Evolutionary conservation across 2,888 invertebrate genomes (phyloP), one percentile per base, ranked within the genome.

Genomic region (Kryphioiulus occultus): DNA sequence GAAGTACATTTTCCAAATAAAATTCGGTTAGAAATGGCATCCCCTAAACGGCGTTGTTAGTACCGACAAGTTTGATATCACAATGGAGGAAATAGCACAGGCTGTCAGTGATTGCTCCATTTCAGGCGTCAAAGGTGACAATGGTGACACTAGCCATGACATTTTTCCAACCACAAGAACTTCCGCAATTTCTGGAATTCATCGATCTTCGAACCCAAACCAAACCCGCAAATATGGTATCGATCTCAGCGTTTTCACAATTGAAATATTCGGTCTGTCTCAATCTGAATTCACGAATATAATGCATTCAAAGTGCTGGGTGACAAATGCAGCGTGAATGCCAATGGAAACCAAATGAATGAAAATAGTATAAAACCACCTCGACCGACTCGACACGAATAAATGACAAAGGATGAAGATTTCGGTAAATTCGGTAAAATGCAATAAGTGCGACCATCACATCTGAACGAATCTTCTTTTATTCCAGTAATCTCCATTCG

Each of bases 401-500:
- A 78, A 78, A 30, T 78, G 78, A 30, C 78, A 2, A 30, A 26
- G 78, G 78, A 30, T 30, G 26, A 78, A 78, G 26, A 78, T 78
- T 78, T 78, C 30, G 26, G 15, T 78, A 78, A 30, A 78, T 78
- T 78, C 22, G 78, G 30, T 30, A 15, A 78, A 26, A 78, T 15
- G 78, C 78, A 78, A 78, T 78, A 78, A 78, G 30, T 30, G 78
- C 78, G 30, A 30, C 78, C 26, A 78, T 30, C 78, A 3, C 30
- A 78, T 78, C 30, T 78, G 78, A 78, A 78, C 10, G 30, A 78
- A 30, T 30, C 78, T 30, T 78, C 68, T 78, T 78, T 78, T 30
- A 78, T 78, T 44, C 44, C 78, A n/a, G 78, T 78, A 78, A 30
- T 78, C 22, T 78, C 78, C 30, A 78, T 30, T 78, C 22, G 78